Percentiles rank a stretch among this genome's conserved stretches.
phyloP scores from a whole-genome alignment of 2,888 invertebrate genomes.

The Ectemnius lituratus region DNA sequence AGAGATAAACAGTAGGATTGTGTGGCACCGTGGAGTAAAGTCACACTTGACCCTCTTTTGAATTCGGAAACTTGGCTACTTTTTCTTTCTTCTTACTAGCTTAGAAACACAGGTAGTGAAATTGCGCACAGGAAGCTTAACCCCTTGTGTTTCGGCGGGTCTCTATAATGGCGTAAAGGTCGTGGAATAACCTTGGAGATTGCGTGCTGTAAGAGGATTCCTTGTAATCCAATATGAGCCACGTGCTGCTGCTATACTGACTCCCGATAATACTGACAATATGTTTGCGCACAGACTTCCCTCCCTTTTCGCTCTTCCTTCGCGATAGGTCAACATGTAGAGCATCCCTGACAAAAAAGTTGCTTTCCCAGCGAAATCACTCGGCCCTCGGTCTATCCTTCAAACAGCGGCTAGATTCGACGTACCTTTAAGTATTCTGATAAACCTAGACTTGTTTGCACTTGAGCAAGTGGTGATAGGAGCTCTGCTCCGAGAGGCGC shows the following conservation, averaged over 20 bases:
- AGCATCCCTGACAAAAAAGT: background rate
- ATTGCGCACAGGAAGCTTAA: too few species aligned
- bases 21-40: background rate
- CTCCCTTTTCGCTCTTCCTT: too few species aligned
- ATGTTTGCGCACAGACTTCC: slow-evolving; percentile 33
- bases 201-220: slow-evolving; percentile 71
- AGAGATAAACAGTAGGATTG: background rate
- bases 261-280: slow-evolving; percentile 36
- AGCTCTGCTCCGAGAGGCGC: background rate
- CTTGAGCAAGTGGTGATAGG: slow-evolving; percentile 8
- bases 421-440: too few species aligned
- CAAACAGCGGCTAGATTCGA: too few species aligned
- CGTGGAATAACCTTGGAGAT: slow-evolving; percentile 60
- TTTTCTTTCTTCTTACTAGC: too few species aligned
- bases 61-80: too few species aligned
- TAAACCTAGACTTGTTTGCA: slow-evolving; percentile 9
- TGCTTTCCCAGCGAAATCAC: too few species aligned
- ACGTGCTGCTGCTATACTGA: slow-evolving; percentile 61
- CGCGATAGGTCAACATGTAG: slow-evolving; percentile 32
- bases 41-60: background rate
- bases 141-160: too few species aligned
- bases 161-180: slow-evolving; percentile 59
- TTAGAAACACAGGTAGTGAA: too few species aligned
- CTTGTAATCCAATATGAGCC: slow-evolving; percentile 72
- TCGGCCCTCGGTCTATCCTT: too few species aligned